Evolutionary conservation across 2,797 vertebrate genomes (phyloP).

Genomic region (Rhynchotus rufescens): DNA sequence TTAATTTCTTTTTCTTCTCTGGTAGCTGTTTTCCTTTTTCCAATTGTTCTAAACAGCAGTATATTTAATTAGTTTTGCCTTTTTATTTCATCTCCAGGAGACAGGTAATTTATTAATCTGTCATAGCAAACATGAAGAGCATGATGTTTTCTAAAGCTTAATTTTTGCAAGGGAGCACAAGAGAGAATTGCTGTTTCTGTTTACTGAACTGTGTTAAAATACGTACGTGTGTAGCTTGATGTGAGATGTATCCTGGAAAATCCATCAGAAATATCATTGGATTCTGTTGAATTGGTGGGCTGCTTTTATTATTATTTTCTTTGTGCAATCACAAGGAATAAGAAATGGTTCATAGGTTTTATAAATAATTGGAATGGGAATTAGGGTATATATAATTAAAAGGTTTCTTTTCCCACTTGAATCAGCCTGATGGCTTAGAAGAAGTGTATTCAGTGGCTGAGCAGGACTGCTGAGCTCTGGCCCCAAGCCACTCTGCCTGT

Average conservation of each 20-base stretch:
- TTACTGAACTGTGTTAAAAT: slow-evolving; percentile 12
- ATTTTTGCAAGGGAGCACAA: not conserved
- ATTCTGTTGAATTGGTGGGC: not conserved
- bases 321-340: not conserved
- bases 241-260: not conserved
- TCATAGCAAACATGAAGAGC: not conserved
- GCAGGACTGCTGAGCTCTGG: not conserved
- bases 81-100: slow-evolving; percentile 54
- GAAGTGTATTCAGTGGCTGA: not conserved
- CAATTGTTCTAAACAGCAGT: slow-evolving; percentile 18
- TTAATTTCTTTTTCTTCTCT: slow-evolving; percentile 23
- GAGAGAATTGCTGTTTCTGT: not conserved
- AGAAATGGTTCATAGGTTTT: not conserved
- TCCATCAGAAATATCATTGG: not conserved
- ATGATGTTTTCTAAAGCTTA: not conserved
- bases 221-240: not conserved
- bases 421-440: not conserved
- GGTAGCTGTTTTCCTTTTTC: slow-evolving; percentile 24
- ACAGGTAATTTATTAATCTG: slow-evolving; percentile 51
- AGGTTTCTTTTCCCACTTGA: not conserved
- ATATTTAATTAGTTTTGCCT: slow-evolving; percentile 47
- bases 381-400: slow-evolving; percentile 7
- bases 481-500: not conserved
- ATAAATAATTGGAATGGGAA: slow-evolving; percentile 1
- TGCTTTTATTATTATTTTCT: not conserved